Conservation (phyloP, 2,113 vertebrate genomes). For the Serilophus lunatus region DNA sequence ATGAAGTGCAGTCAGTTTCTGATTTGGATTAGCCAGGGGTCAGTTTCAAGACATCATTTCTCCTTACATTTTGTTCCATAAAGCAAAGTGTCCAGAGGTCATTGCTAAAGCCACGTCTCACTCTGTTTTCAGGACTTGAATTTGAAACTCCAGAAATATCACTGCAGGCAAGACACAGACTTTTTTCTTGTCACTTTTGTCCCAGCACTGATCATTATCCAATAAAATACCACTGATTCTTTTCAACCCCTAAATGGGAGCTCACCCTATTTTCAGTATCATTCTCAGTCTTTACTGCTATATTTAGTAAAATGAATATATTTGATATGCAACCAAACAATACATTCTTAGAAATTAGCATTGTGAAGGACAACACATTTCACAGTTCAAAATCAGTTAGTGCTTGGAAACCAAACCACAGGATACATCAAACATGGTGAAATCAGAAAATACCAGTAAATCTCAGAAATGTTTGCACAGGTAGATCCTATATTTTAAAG, state of each 20-base stretch:
- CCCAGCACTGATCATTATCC: background rate
- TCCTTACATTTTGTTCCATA: background rate
- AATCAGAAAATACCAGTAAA: background rate
- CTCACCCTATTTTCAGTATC: background rate
- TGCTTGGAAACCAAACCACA: background rate
- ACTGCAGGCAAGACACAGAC: background rate
- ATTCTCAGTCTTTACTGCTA: background rate
- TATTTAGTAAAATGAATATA: background rate
- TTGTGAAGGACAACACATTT: background rate
- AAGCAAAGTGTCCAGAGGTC: background rate
- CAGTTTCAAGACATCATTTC: background rate
- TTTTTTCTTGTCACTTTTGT: background rate
- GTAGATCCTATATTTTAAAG: background rate
- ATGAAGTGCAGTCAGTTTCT: background rate
- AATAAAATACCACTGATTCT: background rate
- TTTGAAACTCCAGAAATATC: background rate
- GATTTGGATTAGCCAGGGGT: background rate
- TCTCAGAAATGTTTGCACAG: accelerated
- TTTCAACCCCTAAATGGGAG: background rate
- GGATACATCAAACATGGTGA: background rate
- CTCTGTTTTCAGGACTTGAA: background rate
- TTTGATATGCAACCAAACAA: background rate
- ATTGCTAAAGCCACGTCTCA: accelerated
- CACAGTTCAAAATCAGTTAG: background rate
- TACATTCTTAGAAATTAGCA: background rate